Evolutionary conservation across 2,113 vertebrate species (phyloP).

Genomic region (Cyphotilapia sp.): DNA sequence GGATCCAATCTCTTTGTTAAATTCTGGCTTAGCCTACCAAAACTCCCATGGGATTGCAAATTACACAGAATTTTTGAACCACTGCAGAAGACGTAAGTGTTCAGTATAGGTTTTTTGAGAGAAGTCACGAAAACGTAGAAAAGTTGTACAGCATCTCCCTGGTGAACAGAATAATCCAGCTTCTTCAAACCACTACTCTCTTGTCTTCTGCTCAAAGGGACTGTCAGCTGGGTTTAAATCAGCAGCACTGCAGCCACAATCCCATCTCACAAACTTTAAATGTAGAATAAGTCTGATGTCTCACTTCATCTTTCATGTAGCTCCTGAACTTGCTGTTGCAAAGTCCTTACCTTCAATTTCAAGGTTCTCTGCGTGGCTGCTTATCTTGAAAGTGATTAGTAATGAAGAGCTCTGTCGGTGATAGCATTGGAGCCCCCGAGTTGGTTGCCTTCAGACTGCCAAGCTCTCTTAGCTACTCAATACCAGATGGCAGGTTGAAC

Average conservation of each 20-base stretch:
- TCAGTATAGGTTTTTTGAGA: not conserved
- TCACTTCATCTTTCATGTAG: slow-evolving; percentile 30
- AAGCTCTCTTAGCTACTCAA: slow-evolving; percentile 31
- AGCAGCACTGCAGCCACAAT: slow-evolving; percentile 12
- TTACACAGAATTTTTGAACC: not conserved
- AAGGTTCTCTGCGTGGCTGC: slow-evolving; percentile 38
- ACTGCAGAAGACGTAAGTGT: not conserved
- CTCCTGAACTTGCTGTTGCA: slow-evolving; percentile 11
- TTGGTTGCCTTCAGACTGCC: slow-evolving; percentile 32
- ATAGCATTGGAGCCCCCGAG: slow-evolving; percentile 28
- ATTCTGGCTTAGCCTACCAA: not conserved
- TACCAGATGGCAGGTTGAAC: slow-evolving; percentile 36
- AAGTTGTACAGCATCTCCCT: slow-evolving; percentile 1
- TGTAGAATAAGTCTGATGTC: slow-evolving; percentile 21
- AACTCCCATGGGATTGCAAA: not conserved
- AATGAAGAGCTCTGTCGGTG: slow-evolving; percentile 50
- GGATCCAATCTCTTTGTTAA: not conserved
- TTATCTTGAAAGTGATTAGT: slow-evolving; percentile 51
- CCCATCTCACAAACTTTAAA: not conserved
- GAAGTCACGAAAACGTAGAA: not conserved
- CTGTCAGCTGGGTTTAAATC: slow-evolving; percentile 37
- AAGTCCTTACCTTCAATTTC: slow-evolving; percentile 48
- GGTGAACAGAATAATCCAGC: slow-evolving; percentile 27
- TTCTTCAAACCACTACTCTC: slow-evolving; percentile 12
- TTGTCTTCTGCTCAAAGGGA: slow-evolving; percentile 29